phyloP scores from a whole-genome alignment of 2,888 invertebrate genomes.

The Eledona agricola region DNA sequence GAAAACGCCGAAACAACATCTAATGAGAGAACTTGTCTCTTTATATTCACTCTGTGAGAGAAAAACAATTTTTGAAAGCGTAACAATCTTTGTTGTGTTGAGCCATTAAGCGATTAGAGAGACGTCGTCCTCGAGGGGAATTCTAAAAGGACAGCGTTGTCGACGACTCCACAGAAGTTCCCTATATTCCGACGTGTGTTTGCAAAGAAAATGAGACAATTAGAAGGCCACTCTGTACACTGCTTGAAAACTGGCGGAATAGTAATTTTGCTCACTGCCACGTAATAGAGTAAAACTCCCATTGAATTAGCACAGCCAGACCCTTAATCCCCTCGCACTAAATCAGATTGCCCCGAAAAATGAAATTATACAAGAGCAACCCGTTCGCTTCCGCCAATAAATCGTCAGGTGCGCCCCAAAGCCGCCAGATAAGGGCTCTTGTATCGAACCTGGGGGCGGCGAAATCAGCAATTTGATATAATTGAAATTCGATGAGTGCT shows the following conservation, averaged over 20 bases:
- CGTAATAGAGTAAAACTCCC: conserved; percentile 12
- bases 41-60: conserved; percentile 17
- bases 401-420: conserved; percentile 24
- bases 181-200: conserved; percentile 12
- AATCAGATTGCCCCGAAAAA: too few relatives aligned
- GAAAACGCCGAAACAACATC: conserved; percentile 9
- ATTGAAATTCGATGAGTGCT: conserved; percentile 45
- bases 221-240: conserved; percentile 15
- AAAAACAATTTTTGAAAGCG: conserved; percentile 22
- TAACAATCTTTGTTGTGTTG: conserved; percentile 22
- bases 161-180: conserved; percentile 10
- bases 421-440: conserved; percentile 11
- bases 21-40: conserved; percentile 17
- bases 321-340: not conserved
- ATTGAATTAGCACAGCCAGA: conserved; percentile 2
- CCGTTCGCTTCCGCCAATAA: too few relatives aligned
- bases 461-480: conserved; percentile 44
- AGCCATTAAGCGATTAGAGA: conserved; percentile 26
- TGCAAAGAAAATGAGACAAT: conserved; percentile 22
- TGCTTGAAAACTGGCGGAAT: conserved; percentile 10
- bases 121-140: conserved; percentile 6
- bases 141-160: conserved; percentile 18
- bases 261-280: conserved; percentile 9
- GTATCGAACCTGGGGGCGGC: conserved; percentile 21
- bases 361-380: conserved; percentile 18